These are phyloP conservation scores for Drosophila watanabei DNA, from an alignment of 1,140 invertebrate genomes.

Conservation along the genomic window DNA sequence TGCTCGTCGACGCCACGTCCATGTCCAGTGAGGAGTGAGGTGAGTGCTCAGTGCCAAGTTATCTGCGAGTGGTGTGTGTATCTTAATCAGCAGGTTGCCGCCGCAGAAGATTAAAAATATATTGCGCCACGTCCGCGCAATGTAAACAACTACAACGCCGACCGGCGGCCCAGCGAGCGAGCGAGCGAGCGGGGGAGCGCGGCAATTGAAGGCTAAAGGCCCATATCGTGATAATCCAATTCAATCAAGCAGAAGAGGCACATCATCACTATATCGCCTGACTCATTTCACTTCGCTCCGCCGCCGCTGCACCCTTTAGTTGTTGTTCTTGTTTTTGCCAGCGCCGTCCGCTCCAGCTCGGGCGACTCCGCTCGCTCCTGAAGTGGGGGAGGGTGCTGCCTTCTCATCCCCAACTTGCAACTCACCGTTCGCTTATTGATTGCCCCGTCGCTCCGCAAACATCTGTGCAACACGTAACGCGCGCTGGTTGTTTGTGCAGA, in stretches of 20 bases:
- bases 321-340: slow-evolving; percentile 49
- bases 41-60: slow-evolving; percentile 30
- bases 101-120: slow-evolving; percentile 64
- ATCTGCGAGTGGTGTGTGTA: slow-evolving; percentile 40
- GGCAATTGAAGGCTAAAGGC: slow-evolving; percentile 26
- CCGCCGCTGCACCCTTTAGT: slow-evolving; percentile 1
- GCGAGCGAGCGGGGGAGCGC: neutral
- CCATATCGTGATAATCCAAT: slow-evolving; percentile 54
- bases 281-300: slow-evolving; percentile 29
- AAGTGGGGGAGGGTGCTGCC: neutral
- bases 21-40: slow-evolving; percentile 38
- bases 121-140: slow-evolving; percentile 73
- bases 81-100: slow-evolving; percentile 47
- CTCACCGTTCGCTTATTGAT: slow-evolving; percentile 50
- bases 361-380: slow-evolving; percentile 9
- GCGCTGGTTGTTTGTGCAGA: slow-evolving; percentile 43
- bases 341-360: slow-evolving; percentile 12
- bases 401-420: neutral
- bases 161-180: neutral
- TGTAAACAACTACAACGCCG: slow-evolving; percentile 64
- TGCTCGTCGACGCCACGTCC: slow-evolving; percentile 41
- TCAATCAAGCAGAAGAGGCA: slow-evolving; percentile 31
- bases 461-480: slow-evolving; percentile 60
- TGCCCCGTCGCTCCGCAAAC: slow-evolving; percentile 44
- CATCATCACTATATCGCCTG: slow-evolving; percentile 38